These are phyloP conservation scores for Micromesistius poutassou DNA, from an alignment of 2,797 vertebrate species.

Conservation along the genomic window DNA sequence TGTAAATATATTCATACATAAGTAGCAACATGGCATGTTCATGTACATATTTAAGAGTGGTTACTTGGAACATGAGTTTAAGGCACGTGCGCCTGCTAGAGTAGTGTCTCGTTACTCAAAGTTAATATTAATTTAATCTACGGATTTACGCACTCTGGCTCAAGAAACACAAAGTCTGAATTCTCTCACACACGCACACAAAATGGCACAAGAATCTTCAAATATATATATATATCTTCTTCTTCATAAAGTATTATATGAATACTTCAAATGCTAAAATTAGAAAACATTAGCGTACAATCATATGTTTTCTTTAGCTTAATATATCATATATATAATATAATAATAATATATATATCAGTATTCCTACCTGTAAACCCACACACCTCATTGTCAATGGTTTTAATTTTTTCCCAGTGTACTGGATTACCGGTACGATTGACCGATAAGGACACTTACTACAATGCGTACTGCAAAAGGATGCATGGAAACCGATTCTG, in stretches of 20 bases:
- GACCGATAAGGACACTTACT: not conserved
- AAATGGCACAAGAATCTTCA: not conserved
- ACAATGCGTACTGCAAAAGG: not conserved
- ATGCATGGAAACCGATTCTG: not conserved
- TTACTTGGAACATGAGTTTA: not conserved
- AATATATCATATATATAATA: too few relatives aligned
- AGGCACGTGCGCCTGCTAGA: not conserved
- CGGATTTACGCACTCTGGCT: not conserved
- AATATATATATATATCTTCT: not conserved
- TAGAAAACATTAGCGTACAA: not conserved
- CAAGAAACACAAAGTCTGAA: not conserved
- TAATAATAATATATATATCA: not conserved
- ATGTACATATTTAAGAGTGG: not conserved
- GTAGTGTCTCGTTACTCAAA: not conserved
- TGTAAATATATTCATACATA: not conserved
- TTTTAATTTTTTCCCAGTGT: not conserved
- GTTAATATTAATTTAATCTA: not conserved
- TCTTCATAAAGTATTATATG: not conserved
- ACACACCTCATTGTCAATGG: not conserved
- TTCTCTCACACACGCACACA: not conserved
- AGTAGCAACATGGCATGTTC: not conserved
- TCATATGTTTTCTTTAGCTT: not conserved
- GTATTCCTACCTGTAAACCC: not conserved
- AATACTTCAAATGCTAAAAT: not conserved
- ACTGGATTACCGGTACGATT: constrained; percentile 2